Conservation (phyloP, 2,113 vertebrate species). For the Nipponia nippon region DNA sequence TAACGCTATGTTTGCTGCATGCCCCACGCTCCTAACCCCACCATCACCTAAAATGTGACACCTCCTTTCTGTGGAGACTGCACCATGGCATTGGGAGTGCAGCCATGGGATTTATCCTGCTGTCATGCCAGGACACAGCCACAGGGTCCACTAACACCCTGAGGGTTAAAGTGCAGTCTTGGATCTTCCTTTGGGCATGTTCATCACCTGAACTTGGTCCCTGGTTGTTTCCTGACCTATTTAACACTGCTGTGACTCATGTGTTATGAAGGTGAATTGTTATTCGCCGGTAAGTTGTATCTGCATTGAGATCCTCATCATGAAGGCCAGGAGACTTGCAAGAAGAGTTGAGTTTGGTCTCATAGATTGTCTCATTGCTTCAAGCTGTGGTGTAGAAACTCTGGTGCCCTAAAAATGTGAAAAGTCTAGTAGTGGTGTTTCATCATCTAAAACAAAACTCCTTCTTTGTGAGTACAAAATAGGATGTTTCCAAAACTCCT, state of each 20-base stretch:
- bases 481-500: neutral
- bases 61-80: neutral
- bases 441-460: neutral
- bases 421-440: neutral
- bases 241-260: neutral
- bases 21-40: neutral
- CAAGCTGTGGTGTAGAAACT: neutral
- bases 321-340: neutral
- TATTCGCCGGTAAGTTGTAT: neutral
- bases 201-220: neutral
- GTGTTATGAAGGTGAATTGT: neutral
- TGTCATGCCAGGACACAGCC: neutral
- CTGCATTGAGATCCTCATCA: neutral
- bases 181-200: neutral
- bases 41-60: neutral
- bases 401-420: neutral
- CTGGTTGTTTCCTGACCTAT: neutral
- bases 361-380: neutral
- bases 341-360: neutral
- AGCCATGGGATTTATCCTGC: neutral
- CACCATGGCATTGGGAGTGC: no score
- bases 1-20: accelerated
- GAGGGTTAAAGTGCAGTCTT: neutral
- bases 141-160: neutral
- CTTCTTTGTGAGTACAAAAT: neutral